Base-by-base conservation (phyloP, 2,113 vertebrate genomes). In the Strix aluco region DNA sequence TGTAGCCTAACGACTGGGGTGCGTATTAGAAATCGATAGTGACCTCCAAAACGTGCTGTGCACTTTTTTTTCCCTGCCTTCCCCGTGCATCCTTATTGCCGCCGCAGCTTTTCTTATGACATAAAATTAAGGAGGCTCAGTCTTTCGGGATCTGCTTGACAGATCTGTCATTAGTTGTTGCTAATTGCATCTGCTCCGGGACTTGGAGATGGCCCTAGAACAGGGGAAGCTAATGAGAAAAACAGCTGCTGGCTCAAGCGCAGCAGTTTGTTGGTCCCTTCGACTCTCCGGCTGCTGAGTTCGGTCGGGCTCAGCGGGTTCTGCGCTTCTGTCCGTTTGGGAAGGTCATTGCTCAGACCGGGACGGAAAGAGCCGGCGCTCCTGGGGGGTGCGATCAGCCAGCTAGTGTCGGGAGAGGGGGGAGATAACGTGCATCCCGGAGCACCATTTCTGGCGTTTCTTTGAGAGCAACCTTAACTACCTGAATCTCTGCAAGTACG, bases 11-110 rank as follows among this genome's bases (percentile, higher is more conserved):
- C 30, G 29, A 42, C 61, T 47, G 15, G 19, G 70, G 61, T 58
- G 61, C 36, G 57, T 40, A 17, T 52, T 47, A 77, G 69, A 70
- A 94, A 93, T 80, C 38, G 21, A 26, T 18, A 65, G 82, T 92
- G 90, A 96, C 97, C 93, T 96, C 95, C 75, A 94, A 93, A 88
- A 88, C n/a, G 15, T 87, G 89, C 38, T 20, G 75, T 47, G 66
- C 84, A 67, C 2, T 59, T 17, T 23, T 58, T 70, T 86, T 71
- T 32, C 26, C n/a, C 40, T 27, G 21, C 6, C 22, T 49, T 14
- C 3, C 6, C 17, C 13, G 1, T 15, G 77, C 77, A 19, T 72
- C 70, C 59, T 36, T 62, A 63, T 70, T 81, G 81, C 80, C 52
- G 29, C 54, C 32, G 79, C 75, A 74, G 65, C 84, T 89, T 90